These are phyloP conservation scores for Aplocera efformata DNA, from an alignment of 2,888 invertebrate species.

Conservation along the genomic window DNA sequence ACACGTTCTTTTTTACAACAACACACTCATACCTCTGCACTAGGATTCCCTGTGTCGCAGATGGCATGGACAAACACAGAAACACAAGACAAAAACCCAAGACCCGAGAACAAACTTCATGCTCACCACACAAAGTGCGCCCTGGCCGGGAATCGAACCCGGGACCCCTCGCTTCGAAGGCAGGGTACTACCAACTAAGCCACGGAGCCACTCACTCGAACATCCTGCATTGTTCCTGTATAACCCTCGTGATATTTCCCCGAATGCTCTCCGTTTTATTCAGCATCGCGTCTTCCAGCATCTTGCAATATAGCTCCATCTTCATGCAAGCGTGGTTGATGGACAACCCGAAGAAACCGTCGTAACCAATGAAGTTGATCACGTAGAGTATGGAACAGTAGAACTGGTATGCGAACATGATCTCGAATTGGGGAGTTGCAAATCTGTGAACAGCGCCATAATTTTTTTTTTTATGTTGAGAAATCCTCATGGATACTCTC, in stretches of 20 bases:
- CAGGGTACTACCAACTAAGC: no score
- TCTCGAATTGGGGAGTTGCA: constrained; percentile 48
- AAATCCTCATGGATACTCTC: no score
- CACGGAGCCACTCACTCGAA: constrained; percentile 37
- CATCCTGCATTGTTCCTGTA: constrained; percentile 46
- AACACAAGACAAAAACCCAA: no score
- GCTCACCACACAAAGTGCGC: no score
- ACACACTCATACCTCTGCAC: no score
- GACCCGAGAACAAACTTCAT: no score
- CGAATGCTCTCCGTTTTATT: constrained; percentile 17
- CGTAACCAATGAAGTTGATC: constrained; percentile 48
- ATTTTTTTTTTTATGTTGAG: no score
- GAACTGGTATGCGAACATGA: constrained; percentile 40
- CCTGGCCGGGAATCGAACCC: no score
- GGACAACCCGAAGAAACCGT: constrained; percentile 51
- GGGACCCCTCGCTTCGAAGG: no score
- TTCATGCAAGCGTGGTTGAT: constrained; percentile 59
- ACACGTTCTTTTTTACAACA: no score
- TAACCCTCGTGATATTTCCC: constrained; percentile 35
- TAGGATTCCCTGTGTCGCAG: no score
- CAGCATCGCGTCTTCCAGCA: constrained; percentile 43
- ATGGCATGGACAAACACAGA: no score
- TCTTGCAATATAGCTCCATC: constrained; percentile 46
- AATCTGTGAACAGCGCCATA: constrained; percentile 36
- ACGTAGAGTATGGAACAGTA: constrained; percentile 37